Conservation (phyloP, 1,140 invertebrate genomes). For the Dreissena polymorpha region DNA sequence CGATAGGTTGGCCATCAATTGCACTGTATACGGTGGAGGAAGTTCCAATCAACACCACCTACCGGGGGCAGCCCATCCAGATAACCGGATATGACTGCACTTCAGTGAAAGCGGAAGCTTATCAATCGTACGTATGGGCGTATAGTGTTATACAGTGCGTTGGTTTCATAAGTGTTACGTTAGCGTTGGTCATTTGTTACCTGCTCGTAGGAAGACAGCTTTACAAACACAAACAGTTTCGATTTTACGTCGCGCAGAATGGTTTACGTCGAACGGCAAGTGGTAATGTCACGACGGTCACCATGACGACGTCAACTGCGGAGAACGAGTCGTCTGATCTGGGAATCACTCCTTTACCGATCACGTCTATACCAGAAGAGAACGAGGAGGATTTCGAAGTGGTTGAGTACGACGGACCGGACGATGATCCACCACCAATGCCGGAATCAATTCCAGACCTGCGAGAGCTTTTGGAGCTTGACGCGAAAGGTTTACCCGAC, state of each 20-base stretch:
- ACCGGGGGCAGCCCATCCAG: background rate
- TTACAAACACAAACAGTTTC: conserved; percentile 52
- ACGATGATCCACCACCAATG: conserved; percentile 39
- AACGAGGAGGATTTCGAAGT: conserved; percentile 44
- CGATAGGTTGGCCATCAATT: conserved; percentile 44
- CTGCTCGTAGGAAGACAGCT: conserved; percentile 47
- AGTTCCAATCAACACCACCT: conserved; percentile 23
- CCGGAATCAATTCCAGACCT: conserved; percentile 47
- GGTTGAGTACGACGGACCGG: conserved; percentile 47
- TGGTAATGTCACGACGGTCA: conserved; percentile 22
- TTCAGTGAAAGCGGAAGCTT: conserved; percentile 29
- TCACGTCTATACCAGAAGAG: conserved; percentile 41
- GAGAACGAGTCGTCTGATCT: conserved; percentile 38
- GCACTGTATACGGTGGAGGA: conserved; percentile 44
- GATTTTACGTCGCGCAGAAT: conserved; percentile 48
- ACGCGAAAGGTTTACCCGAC: conserved; percentile 24
- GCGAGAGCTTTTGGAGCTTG: conserved; percentile 36
- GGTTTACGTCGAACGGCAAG: conserved; percentile 40
- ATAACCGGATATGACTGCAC: conserved; percentile 47
- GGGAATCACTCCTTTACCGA: conserved; percentile 29
- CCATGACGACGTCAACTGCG: conserved; percentile 32
- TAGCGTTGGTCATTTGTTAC: conserved; percentile 50
- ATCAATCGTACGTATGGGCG: conserved; percentile 14
- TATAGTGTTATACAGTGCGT: conserved; percentile 46
- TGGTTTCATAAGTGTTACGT: conserved; percentile 31